phyloP scores from a whole-genome alignment of 2,888 invertebrate species.

The Drosophila falleni region DNA sequence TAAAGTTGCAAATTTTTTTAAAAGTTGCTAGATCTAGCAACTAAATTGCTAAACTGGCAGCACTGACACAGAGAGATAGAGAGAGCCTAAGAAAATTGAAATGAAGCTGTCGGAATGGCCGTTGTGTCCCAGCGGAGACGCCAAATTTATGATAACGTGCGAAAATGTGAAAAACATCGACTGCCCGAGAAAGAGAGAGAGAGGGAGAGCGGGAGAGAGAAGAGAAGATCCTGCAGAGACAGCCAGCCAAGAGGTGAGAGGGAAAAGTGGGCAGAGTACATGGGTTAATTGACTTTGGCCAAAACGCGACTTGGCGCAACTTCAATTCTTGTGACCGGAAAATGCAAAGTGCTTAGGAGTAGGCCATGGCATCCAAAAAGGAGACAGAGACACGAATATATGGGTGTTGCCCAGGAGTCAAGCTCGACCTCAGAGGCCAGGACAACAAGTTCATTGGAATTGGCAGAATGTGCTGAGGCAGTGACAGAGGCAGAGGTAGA shows the following conservation, averaged over 20 bases:
- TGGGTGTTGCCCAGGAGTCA: conserved; percentile 9
- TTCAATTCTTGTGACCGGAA: conserved; percentile 56
- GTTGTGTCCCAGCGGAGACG: conserved; percentile 51
- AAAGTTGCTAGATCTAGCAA: too few species aligned
- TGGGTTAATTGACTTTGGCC: conserved; percentile 62
- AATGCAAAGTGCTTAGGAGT: conserved; percentile 56
- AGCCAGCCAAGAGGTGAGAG: conserved; percentile 11
- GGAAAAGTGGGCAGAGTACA: not conserved
- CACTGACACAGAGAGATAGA: not conserved
- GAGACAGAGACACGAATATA: conserved; percentile 28
- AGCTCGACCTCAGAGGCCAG: conserved; percentile 35
- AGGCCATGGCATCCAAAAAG: conserved; percentile 7
- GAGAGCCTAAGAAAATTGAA: conserved; percentile 68
- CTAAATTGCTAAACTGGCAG: too few species aligned
- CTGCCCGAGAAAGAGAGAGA: not conserved
- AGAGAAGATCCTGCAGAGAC: conserved; percentile 11
- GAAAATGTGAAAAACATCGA: conserved; percentile 58
- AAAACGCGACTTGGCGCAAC: conserved; percentile 62
- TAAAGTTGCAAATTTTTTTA: too few species aligned
- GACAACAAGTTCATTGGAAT: conserved; percentile 74
- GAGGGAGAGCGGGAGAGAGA: not conserved
- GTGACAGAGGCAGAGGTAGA: conserved; percentile 18
- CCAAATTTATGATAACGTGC: conserved; percentile 70
- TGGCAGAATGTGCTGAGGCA: conserved; percentile 73
- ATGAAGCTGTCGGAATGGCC: conserved; percentile 55